Conservation (phyloP, 2,888 invertebrate species). For the Drosophila parthenogenetica region DNA sequence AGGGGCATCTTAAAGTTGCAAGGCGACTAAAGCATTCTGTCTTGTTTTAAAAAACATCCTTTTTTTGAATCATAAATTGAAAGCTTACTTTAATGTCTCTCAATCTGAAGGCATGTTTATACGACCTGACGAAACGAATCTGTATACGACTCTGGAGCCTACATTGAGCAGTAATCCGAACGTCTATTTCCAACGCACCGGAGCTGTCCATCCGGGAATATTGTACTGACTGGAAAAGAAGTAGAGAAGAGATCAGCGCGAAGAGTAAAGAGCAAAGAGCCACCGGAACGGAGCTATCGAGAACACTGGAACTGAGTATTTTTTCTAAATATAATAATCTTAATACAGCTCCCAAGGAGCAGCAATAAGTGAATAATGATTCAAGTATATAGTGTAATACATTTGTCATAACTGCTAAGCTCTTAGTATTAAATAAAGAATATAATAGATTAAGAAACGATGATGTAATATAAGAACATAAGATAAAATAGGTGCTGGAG, state of each 20-base stretch:
- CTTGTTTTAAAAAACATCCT: too few relatives aligned
- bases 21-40: too few relatives aligned
- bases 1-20: too few relatives aligned
- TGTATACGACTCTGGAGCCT: slow-evolving; percentile 93
- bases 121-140: slow-evolving; percentile 92
- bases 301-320: slow-evolving; percentile 81
- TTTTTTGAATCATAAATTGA: background rate
- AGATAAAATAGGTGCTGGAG: slow-evolving; percentile 25
- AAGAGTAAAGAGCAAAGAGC: slow-evolving; percentile 17
- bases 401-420: slow-evolving; percentile 72
- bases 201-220: slow-evolving; percentile 94
- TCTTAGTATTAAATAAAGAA: slow-evolving; percentile 33
- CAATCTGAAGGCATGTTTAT: slow-evolving; percentile 89
- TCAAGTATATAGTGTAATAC: slow-evolving; percentile 66
- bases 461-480: slow-evolving; percentile 12
- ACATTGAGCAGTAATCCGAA: slow-evolving; percentile 95
- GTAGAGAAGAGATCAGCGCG: background rate
- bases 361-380: slow-evolving; percentile 70
- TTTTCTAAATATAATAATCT: slow-evolving; percentile 54
- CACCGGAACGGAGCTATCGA: slow-evolving; percentile 69
- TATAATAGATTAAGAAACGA: slow-evolving; percentile 4
- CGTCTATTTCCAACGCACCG: slow-evolving; percentile 94
- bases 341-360: slow-evolving; percentile 78
- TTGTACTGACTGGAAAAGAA: slow-evolving; percentile 89
- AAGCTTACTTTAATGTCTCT: background rate